Base-by-base conservation (phyloP, 2,113 vertebrate genomes). In the Malurus cyaneus region DNA sequence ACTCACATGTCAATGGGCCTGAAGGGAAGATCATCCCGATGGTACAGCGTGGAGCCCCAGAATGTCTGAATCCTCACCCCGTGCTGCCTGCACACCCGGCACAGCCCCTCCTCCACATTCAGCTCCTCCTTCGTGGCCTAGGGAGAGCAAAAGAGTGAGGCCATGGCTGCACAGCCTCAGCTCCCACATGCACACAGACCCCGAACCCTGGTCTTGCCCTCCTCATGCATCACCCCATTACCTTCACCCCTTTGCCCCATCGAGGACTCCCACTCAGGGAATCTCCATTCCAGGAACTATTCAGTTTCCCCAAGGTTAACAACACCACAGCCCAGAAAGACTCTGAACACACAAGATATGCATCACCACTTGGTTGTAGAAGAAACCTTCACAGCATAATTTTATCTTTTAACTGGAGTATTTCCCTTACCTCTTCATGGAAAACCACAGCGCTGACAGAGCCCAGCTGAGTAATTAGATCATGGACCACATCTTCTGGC, bases 21-120 rank as follows among this genome's bases (percentile, higher is more conserved):
- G 85, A 98, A 98, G 0, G 98, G 98, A 49, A 98, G 97, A 92
- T 99, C 98, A 0, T 98, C 98, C 89, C 93, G 94, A 78, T 99
- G 98, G 76, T 98, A 98, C 26, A 98, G 96, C 0, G 98, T 98
- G 19, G 98, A 98, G 6, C 98, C 98, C 98, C 98, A 98, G 89
- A 98, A 98, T 3, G 95, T 98, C 89, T 98, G 98, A 91, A 98
- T 87, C 95, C 95, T 97, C 89, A 98, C 98, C 20, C 98, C 97
- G 3, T 97, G 96, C 94, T 96, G 96, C 19, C 86, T 46, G 16
- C 98, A 98, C 66, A 98, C 96, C 59, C 97, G 97, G 77, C 90
- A 98, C 69, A 98, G 89, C 29, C 41, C 94, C 66, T 96, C 94
- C 96, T 98, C 98, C n/a, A 98, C 98, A 36, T 95, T 96, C 86